Evolutionary conservation across 2,797 vertebrate species (phyloP), one percentile per base, ranked within the genome.

Genomic region (Chrysolophus pictus): DNA sequence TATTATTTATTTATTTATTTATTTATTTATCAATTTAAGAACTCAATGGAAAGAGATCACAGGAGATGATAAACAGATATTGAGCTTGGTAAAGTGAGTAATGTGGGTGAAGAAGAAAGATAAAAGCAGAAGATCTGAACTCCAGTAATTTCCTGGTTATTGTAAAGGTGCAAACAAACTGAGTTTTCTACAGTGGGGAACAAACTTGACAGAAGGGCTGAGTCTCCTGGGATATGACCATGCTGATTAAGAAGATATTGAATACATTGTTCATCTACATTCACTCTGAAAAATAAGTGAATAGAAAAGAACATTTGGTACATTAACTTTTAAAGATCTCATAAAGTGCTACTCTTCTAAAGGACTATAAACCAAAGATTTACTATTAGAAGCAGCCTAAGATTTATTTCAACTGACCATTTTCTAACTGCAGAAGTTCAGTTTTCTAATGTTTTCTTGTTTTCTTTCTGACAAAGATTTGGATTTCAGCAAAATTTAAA

Each of bases 101-200:
- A n/a, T 84, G 39, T 33, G 87, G 55, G 29, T 46, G 88, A 90
- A 77, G 70, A 87, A 74, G 72, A 88, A 87, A 74, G 69, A 88
- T 85, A 75, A 91, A 17, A 24, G 68, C 1, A 80, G 18, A 41
- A 82, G 75, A 87, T 91, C 14, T 23, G 88, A 74, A 91, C 83
- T 58, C n/a, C 39, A 70, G 63, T 96, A 72, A 94, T 95, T 94
- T 96, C 91, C 88, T 89, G 94, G n/a, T 6, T 80, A 75, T 93
- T 87, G 59, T 89, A 91, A 47, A 14, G 10, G 14, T 74, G 55
- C 14, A 85, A 90, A 87, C 49, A 93, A 73, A 58, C 49, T 63
- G 37, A 87, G 77, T 84, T 71, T 94, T 79, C 53, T 88, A 7
- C 58, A 75, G 6, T 17, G 44, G 24, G 23, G 41, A 94, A 65